Conservation (phyloP, 2,797 vertebrate genomes). For the Coreius guichenoti region DNA sequence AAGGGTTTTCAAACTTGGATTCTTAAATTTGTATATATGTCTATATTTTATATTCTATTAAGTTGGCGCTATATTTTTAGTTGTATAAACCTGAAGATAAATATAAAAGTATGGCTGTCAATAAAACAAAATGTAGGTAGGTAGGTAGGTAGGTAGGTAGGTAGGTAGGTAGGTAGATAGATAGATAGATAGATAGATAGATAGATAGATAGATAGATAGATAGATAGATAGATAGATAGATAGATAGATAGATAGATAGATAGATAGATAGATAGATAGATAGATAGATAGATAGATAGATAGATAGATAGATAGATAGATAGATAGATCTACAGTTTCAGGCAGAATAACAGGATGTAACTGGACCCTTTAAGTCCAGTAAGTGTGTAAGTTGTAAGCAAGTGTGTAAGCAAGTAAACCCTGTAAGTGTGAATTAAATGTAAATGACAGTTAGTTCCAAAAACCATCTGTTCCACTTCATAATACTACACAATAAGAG, state of each 20-base stretch:
- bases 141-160: too few relatives aligned
- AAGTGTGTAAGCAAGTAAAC: too few relatives aligned
- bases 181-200: too few relatives aligned
- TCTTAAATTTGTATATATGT: not conserved
- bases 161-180: too few relatives aligned
- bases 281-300: too few relatives aligned
- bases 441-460: not conserved
- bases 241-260: too few relatives aligned
- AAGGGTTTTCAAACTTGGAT: not conserved
- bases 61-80: not conserved
- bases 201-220: too few relatives aligned
- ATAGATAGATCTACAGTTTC: not conserved
- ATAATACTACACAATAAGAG: not conserved
- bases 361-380: not conserved
- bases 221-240: too few relatives aligned
- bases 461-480: slow-evolving; percentile 1
- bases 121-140: not conserved
- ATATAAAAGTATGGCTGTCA: not conserved
- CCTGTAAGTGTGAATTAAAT: slow-evolving; percentile 9
- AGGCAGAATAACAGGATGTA: not conserved
- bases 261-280: too few relatives aligned
- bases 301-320: too few relatives aligned
- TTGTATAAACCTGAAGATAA: not conserved
- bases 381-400: too few relatives aligned
- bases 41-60: not conserved